These are phyloP conservation scores for Naja naja DNA, from an alignment of 2,113 vertebrate species.

Conservation along the genomic window DNA sequence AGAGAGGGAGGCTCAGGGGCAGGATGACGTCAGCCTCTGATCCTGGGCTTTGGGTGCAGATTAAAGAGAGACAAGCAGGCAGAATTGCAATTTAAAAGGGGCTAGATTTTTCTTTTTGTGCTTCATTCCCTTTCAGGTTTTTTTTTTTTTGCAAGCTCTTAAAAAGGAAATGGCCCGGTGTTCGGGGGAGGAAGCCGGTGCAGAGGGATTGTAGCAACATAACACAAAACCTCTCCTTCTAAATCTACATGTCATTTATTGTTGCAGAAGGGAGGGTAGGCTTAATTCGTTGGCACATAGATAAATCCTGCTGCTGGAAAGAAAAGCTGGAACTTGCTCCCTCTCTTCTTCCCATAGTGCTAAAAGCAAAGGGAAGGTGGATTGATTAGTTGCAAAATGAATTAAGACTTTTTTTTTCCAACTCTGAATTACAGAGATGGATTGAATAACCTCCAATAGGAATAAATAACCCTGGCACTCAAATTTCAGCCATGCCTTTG, in stretches of 20 bases:
- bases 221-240: not conserved
- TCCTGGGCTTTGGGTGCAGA: constrained; percentile 52
- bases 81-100: constrained; percentile 31
- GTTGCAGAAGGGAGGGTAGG: not conserved
- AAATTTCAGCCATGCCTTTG: not conserved
- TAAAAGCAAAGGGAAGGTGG: not conserved
- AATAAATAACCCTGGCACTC: not conserved
- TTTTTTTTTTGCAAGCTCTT: not conserved
- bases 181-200: not conserved
- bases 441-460: not conserved
- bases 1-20: constrained; percentile 70
- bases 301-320: not conserved
- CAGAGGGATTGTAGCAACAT: not conserved
- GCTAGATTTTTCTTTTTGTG: not conserved
- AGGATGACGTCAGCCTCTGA: constrained; percentile 81
- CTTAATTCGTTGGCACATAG: not conserved
- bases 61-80: constrained; percentile 31
- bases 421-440: not conserved
- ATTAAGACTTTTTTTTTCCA: not conserved
- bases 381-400: not conserved
- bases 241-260: not conserved
- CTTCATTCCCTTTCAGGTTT: not conserved
- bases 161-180: constrained; percentile 23
- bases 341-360: not conserved
- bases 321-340: not conserved